Base-by-base conservation (phyloP, 2,888 invertebrate species). In the Aplocera efformata region DNA sequence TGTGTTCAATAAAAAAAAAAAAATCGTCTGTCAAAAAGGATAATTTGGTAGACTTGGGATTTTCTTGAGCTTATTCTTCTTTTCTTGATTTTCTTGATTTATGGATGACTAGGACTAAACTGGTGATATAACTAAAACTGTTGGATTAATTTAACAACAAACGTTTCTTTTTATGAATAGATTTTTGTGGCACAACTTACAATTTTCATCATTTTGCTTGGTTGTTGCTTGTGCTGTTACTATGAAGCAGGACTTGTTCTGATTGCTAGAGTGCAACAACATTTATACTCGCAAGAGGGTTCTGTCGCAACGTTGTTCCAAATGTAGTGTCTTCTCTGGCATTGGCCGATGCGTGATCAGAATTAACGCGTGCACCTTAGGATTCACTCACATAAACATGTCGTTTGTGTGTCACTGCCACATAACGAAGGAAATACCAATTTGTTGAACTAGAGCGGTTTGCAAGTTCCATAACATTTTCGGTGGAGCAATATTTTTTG, bases 151-250 rank as follows among this genome's bases (percentile, higher is more conserved):
- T 17, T 5, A 17, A 17, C 13, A 3, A 17, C n/a, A n/a, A n/a
- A n/a, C n/a, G n/a, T n/a, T n/a, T n/a, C n/a, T 17, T 17, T 17
- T 17, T 17, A 3, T 17, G 5, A 17, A 3, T 17, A 3, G 5
- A 17, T 17, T 17, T 17, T 17, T 3, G 5, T 17, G 13, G 13
- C n/a, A 17, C 13, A 55, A 78, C 85, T 85, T 56, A 86, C 86
- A 50, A 81, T 63, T 61, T 86, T 86, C 72, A 83, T 80, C 84
- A 86, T 85, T 68, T 77, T 84, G 70, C 7, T 65, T 36, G 53
- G 47, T 61, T 63, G 58, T 66, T 67, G 65, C 41, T 72, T 58
- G 62, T 72, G 56, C 56, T 72, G 64, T 58, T 70, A 61, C 48
- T 56, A 59, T 65, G 53, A 57, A 17, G 70, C 60, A 72, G 67